Evolutionary conservation across 2,113 vertebrate species (phyloP), one percentile per base, ranked within the genome.

Genomic region (Spea multiplicata): DNA sequence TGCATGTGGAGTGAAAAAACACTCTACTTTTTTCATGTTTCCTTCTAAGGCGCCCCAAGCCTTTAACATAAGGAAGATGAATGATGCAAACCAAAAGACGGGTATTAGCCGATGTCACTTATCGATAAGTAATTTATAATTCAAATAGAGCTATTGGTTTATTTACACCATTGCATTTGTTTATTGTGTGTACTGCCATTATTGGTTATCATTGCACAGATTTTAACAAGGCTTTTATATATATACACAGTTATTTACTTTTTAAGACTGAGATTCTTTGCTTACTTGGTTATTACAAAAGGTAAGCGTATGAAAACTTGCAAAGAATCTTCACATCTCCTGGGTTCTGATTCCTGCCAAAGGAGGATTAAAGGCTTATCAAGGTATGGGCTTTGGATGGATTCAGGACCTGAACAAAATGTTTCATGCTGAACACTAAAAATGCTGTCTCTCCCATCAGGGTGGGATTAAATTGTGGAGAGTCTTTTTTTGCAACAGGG

Each of bases 371-470:
- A 66, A 59, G 45, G 76, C 76, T 78, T 78, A 78, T 72, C 76
- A 65, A 71, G 76, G 76, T 71, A 71, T 65, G 69, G 61, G 71
- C 76, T 47, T 59, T 53, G 69, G 70, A 78, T 66, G 69, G 68
- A 66, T 79, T 66, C 77, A 73, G 70, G 49, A 73, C 70, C 70
- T 79, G 77, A 79, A 73, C 77, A 79, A 79, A 79, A 79, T 79
- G 77, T 79, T 66, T 79, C 77, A 73, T 72, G 64, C 77, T 5
- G 77, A 79, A 73, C 77, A 79, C 61, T 73, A 59, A 67, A 73
- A 79, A 66, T 59, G 61, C 62, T 67, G 61, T 73, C 49, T 73
- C 65, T 73, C 70, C 70, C 70, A 79, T 73, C 70, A 79, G 77
- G 70, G 61, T 66, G 61, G 77, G 70, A 79, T 79, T 79, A 73